A percentile compares a stretch with the other conserved stretches of the same genome.
Evolutionary conservation across 1,140 invertebrate genomes (phyloP).

Genomic region (Tetramorium simillimum): DNA sequence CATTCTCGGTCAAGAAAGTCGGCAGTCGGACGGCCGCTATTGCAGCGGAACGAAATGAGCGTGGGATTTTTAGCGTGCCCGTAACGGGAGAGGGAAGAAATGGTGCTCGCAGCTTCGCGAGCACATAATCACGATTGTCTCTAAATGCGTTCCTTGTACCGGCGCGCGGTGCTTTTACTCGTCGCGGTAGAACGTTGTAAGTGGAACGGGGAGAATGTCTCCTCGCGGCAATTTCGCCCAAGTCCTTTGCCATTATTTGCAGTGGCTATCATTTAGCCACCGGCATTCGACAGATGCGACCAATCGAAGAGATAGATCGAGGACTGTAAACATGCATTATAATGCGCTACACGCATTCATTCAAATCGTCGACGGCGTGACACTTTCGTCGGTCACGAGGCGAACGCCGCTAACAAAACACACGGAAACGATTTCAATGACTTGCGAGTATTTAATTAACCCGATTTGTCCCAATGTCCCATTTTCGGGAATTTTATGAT

Average conservation of each 20-base stretch:
- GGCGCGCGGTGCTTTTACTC: background rate
- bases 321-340: background rate
- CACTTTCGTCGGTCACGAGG: conserved; percentile 63
- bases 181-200: background rate
- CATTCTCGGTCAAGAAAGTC: background rate
- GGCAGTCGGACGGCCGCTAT: conserved; percentile 12
- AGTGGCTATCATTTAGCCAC: background rate
- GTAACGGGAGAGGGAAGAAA: conserved; percentile 26
- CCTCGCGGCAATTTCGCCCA: background rate
- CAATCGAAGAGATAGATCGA: conserved; percentile 15
- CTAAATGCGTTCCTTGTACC: background rate
- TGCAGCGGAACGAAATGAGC: conserved; percentile 35
- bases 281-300: background rate
- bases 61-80: conserved; percentile 21
- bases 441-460: conserved; percentile 19
- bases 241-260: background rate
- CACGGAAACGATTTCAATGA: background rate
- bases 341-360: background rate
- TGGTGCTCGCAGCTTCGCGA: background rate
- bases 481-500: background rate
- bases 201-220: conserved; percentile 20
- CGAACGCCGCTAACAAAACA: background rate
- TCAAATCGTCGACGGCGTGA: conserved; percentile 39
- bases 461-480: background rate
- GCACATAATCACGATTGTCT: conserved; percentile 42